Conservation (phyloP, 2,113 vertebrate species). For the Ornithorhynchus anatinus region DNA sequence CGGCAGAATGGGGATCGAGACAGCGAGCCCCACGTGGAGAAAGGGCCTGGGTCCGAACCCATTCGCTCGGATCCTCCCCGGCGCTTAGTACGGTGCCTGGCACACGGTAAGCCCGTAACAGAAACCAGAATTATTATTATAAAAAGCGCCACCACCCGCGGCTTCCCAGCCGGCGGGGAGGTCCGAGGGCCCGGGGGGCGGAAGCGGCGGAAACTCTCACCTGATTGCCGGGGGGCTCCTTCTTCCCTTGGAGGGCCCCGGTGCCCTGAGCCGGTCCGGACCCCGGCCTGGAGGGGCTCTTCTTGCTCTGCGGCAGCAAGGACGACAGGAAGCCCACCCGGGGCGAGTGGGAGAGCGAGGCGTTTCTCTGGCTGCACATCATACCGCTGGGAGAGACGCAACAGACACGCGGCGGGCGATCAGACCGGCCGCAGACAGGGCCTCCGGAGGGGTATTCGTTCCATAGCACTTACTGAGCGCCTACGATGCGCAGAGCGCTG, state of each 20-base stretch:
- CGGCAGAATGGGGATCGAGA: no score
- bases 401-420: not conserved
- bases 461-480: no score
- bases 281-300: conserved; percentile 71
- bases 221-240: conserved; percentile 76
- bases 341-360: conserved; percentile 78
- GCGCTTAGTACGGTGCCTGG: no score
- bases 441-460: not conserved
- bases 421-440: not conserved
- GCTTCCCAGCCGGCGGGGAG: no score
- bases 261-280: conserved; percentile 75
- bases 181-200: not conserved
- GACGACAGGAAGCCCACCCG: conserved; percentile 87
- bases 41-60: no score
- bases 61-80: no score
- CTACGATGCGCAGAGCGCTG: no score
- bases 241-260: conserved; percentile 68
- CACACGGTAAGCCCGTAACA: no score
- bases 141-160: no score
- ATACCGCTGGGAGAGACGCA: conserved; percentile 78
- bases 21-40: no score
- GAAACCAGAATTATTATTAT: no score
- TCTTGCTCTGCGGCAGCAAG: conserved; percentile 86
- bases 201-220: conserved; percentile 59
- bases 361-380: conserved; percentile 83